These are phyloP conservation scores for Mythimna loreyi DNA, from an alignment of 2,888 invertebrate genomes.

Conservation along the genomic window DNA sequence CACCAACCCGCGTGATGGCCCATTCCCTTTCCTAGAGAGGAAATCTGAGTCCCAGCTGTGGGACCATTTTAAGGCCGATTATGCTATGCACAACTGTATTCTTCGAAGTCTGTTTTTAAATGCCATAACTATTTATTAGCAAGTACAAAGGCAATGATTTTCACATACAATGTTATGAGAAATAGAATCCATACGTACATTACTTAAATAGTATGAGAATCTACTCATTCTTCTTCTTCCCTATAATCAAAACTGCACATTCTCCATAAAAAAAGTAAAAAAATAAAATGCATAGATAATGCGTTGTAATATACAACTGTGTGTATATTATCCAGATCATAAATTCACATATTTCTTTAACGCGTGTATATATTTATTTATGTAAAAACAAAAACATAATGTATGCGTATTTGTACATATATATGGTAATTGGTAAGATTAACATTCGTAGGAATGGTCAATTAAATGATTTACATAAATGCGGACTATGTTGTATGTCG, in stretches of 20 bases:
- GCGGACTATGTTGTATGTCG: constrained; percentile 10
- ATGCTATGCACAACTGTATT: no score
- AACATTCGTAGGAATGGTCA: constrained; percentile 43
- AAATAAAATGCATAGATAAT: background rate
- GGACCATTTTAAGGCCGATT: no score
- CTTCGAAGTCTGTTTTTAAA: background rate
- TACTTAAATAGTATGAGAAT: background rate
- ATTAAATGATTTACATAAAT: constrained; percentile 55
- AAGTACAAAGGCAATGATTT: background rate
- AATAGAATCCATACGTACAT: background rate
- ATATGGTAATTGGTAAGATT: constrained; percentile 38
- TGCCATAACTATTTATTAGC: background rate
- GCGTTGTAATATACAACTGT: background rate
- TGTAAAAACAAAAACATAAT: constrained; percentile 41
- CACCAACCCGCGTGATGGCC: no score
- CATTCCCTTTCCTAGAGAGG: no score
- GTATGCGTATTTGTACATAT: constrained; percentile 36
- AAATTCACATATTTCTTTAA: constrained; percentile 24
- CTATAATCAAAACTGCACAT: background rate
- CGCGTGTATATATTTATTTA: constrained; percentile 29
- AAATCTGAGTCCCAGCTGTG: no score
- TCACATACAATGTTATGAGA: background rate
- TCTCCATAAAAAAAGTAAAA: background rate
- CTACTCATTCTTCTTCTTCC: background rate
- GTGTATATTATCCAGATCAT: background rate